These are phyloP conservation scores for Smittia sp. DNA, from an alignment of 2,888 invertebrate genomes.

Conservation along the genomic window DNA sequence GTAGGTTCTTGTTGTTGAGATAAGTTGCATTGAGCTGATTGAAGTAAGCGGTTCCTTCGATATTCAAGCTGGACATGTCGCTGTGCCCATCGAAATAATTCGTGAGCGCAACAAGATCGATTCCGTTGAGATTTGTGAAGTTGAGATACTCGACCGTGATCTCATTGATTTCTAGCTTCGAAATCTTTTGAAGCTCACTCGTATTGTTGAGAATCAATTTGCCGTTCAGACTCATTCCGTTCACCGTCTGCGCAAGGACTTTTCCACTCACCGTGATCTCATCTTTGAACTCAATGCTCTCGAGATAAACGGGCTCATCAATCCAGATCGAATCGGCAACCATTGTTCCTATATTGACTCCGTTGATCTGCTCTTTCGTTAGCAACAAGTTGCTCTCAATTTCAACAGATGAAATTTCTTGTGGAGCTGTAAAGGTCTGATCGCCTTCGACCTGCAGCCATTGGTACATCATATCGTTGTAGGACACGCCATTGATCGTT, in stretches of 20 bases:
- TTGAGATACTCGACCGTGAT: background rate
- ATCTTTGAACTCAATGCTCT: slow-evolving; percentile 48
- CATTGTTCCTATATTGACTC: background rate
- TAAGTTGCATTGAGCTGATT: background rate
- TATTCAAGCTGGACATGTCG: background rate
- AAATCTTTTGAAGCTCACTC: background rate
- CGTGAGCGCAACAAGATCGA: background rate
- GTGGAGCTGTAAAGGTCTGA: slow-evolving; percentile 49
- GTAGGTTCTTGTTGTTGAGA: background rate
- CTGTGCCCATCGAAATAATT: background rate
- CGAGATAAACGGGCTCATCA: slow-evolving; percentile 46
- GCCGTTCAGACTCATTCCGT: background rate
- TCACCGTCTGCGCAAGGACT: slow-evolving; percentile 41
- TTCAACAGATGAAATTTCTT: slow-evolving; percentile 46
- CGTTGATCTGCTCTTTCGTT: background rate
- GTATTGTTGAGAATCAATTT: slow-evolving; percentile 27
- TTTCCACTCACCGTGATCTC: slow-evolving; percentile 46
- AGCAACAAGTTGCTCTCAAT: slow-evolving; percentile 45
- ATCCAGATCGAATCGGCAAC: slow-evolving; percentile 43
- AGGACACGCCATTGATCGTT: slow-evolving; percentile 17
- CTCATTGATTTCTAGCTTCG: background rate
- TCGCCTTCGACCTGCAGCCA: slow-evolving; percentile 51
- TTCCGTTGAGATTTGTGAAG: background rate
- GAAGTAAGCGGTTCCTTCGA: background rate
- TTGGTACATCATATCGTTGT: slow-evolving; percentile 23